A percentile compares a stretch with the other conserved stretches of the same genome.
Conservation (phyloP, 2,888 invertebrate species). For the Hyalella azteca region DNA sequence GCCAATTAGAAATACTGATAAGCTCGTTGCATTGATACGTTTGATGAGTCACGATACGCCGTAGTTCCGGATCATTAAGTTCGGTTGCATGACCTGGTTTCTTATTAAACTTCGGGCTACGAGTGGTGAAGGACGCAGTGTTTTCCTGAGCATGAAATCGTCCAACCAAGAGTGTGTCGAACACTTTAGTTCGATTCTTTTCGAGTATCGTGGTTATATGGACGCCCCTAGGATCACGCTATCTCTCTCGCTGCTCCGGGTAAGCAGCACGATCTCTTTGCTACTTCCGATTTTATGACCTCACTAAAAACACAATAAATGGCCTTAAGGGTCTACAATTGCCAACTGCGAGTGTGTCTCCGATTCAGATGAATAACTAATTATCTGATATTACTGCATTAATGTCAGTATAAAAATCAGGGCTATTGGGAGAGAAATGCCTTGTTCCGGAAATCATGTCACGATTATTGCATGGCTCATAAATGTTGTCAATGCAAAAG, state of each 20-base stretch:
- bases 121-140: not conserved
- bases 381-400: not conserved
- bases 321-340: slow-evolving; percentile 6
- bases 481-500: too few relatives aligned
- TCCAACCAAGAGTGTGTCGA: not conserved
- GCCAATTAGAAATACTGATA: not conserved
- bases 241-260: not conserved
- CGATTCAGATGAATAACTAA: not conserved
- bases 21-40: not conserved
- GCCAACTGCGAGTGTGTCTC: slow-evolving; percentile 20
- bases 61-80: slow-evolving; percentile 10
- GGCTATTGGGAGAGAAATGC: not conserved
- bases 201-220: not conserved
- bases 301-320: slow-evolving; percentile 30
- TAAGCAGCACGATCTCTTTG: slow-evolving; percentile 9
- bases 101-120: not conserved
- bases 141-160: not conserved
- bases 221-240: too few relatives aligned
- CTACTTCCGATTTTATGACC: slow-evolving; percentile 20
- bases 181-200: not conserved
- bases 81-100: not conserved
- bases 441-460: not conserved
- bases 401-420: not conserved
- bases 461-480: not conserved
- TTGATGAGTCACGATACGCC: slow-evolving; percentile 28